Conservation (phyloP, 2,888 invertebrate species). For the Polydrusus tereticollis region DNA sequence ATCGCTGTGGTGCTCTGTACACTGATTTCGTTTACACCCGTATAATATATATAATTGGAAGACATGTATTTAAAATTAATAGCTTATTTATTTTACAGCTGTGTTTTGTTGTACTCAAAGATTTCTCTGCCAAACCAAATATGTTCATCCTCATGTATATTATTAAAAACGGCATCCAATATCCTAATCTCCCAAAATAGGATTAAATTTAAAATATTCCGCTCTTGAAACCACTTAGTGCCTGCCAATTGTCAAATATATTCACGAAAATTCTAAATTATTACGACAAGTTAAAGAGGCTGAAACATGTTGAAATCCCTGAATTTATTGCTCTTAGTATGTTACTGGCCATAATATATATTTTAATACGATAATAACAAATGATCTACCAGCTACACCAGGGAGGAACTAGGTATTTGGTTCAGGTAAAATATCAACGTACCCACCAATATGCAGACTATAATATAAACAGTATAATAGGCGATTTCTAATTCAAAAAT, state of each 20-base stretch:
- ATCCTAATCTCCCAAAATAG: conserved; percentile 9
- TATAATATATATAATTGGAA: no score
- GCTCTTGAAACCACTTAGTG: conserved; percentile 10
- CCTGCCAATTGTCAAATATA: conserved; percentile 15
- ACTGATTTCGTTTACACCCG: no score
- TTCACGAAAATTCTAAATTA: conserved; percentile 14
- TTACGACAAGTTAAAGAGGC: conserved; percentile 11
- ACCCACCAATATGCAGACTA: no score
- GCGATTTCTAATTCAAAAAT: no score
- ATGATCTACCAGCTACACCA: not conserved
- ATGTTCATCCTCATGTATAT: conserved; percentile 4
- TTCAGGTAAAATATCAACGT: no score
- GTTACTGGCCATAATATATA: conserved; percentile 2
- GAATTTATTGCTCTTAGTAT: conserved; percentile 3
- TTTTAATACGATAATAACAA: conserved; percentile 5
- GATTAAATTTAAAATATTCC: conserved; percentile 12
- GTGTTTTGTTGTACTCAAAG: not conserved
- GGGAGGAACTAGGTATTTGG: not conserved
- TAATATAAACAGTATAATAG: no score
- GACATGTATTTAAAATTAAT: no score
- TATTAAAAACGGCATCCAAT: not conserved
- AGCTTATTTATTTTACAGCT: no score
- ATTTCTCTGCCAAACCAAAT: not conserved
- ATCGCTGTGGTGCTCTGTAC: no score
- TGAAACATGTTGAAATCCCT: conserved; percentile 9